These are phyloP conservation scores for Drosophila mauritiana DNA, from an alignment of 1,140 invertebrate genomes.

Conservation along the genomic window DNA sequence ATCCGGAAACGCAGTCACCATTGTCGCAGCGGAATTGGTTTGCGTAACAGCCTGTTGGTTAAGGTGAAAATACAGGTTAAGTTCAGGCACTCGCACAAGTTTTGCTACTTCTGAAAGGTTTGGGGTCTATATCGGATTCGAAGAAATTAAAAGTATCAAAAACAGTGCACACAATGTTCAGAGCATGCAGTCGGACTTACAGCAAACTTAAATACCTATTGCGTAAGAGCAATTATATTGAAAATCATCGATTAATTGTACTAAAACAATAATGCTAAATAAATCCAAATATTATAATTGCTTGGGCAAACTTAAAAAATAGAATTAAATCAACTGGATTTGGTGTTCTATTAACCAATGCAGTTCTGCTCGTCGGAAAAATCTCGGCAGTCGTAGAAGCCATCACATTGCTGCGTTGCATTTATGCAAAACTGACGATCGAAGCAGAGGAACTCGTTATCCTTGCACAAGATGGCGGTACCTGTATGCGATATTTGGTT, in stretches of 20 bases:
- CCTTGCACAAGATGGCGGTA: constrained; percentile 83
- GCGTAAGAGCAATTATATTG: constrained; percentile 7
- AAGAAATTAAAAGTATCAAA: constrained; percentile 1
- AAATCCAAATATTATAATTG: no score
- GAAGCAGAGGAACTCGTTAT: constrained; percentile 88
- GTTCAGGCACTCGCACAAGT: no score
- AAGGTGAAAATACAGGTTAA: not conserved
- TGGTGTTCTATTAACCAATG: constrained; percentile 85
- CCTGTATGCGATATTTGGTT: constrained; percentile 43
- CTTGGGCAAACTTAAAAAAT: not conserved
- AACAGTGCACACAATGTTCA: constrained; percentile 22
- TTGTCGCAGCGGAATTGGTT: constrained; percentile 85
- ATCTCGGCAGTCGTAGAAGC: constrained; percentile 94
- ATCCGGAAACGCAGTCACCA: constrained; percentile 89
- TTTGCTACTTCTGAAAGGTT: constrained; percentile 4
- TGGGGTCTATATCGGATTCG: constrained; percentile 1
- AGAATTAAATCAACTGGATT: not conserved
- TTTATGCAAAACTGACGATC: constrained; percentile 89
- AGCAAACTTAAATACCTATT: constrained; percentile 8
- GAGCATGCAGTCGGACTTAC: constrained; percentile 18
- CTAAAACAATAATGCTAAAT: no score
- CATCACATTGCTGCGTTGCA: constrained; percentile 91
- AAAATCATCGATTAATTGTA: no score
- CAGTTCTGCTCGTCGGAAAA: constrained; percentile 96
- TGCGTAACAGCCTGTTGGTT: constrained; percentile 84